Conservation (phyloP, 2,888 invertebrate species). For the Plebejus melissa region DNA sequence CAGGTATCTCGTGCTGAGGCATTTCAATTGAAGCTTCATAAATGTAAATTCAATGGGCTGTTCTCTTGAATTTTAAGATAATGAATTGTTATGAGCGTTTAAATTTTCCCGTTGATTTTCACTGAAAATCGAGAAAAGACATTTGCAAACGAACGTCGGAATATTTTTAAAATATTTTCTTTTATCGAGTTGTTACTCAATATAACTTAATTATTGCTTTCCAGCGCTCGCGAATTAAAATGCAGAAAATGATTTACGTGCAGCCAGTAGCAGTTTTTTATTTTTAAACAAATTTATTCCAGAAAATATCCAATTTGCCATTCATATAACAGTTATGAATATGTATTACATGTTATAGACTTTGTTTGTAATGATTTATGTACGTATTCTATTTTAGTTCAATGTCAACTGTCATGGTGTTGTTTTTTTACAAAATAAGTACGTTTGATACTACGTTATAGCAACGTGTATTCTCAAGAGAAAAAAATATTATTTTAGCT, state of each 20-base stretch:
- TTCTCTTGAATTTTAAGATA: constrained; percentile 17
- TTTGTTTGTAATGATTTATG: constrained; percentile 11
- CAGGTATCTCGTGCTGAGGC: neutral
- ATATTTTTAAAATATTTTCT: constrained; percentile 1
- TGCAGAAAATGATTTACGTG: constrained; percentile 12
- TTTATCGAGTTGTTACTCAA: neutral
- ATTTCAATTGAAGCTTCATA: neutral
- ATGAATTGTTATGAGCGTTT: neutral
- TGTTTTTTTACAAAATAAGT: constrained; percentile 1
- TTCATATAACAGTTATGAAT: neutral
- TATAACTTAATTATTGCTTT: neutral
- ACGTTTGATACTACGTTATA: neutral
- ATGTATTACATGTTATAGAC: neutral
- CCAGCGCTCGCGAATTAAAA: constrained; percentile 13
- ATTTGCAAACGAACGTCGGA: neutral
- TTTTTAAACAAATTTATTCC: constrained; percentile 13
- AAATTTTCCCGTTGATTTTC: neutral
- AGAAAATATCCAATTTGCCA: constrained; percentile 13
- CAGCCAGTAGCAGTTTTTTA: neutral
- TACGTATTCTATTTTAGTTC: constrained; percentile 11
- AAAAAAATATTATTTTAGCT: too few species aligned
- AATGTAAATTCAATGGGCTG: constrained; percentile 5
- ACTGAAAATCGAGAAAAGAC: neutral
- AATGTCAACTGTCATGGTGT: constrained; percentile 17
- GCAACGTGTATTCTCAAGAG: neutral